Evolutionary conservation across 2,113 vertebrate species (phyloP).

Genomic region (Salvelinus alpinus): DNA sequence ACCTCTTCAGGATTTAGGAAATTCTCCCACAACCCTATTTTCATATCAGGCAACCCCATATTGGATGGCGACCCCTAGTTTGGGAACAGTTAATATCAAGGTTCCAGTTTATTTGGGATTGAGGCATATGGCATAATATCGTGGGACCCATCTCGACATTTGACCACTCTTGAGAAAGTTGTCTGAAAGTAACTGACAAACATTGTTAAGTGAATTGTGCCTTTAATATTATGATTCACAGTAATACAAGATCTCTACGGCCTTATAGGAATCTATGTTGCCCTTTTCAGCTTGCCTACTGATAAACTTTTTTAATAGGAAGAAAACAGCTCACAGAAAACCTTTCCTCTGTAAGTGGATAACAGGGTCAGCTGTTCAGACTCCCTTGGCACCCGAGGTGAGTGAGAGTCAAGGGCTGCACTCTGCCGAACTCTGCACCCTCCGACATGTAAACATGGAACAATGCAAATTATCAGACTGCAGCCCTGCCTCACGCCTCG

Average conservation of each 20-base stretch:
- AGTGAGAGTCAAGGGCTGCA: constrained; percentile 26
- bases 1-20: too few relatives aligned
- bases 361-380: constrained; percentile 37
- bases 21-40: too few relatives aligned
- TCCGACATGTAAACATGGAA: neutral
- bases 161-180: too few relatives aligned
- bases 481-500: neutral
- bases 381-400: constrained; percentile 3
- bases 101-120: too few relatives aligned
- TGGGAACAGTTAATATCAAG: too few relatives aligned
- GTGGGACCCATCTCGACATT: too few relatives aligned
- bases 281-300: neutral
- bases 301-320: constrained; percentile 19
- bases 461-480: neutral
- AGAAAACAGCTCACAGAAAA: neutral
- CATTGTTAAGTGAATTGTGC: too few relatives aligned
- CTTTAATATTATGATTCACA: neutral
- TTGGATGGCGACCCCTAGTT: too few relatives aligned
- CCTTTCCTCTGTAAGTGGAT: constrained; percentile 5
- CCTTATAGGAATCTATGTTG: neutral
- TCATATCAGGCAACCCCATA: too few relatives aligned
- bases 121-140: too few relatives aligned
- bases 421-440: neutral
- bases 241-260: too few relatives aligned
- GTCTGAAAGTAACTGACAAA: too few relatives aligned